Percentiles rank a stretch among this genome's conserved stretches.
Conservation (phyloP, 2,113 vertebrate species). For the Paradoxurus hermaphroditus region DNA sequence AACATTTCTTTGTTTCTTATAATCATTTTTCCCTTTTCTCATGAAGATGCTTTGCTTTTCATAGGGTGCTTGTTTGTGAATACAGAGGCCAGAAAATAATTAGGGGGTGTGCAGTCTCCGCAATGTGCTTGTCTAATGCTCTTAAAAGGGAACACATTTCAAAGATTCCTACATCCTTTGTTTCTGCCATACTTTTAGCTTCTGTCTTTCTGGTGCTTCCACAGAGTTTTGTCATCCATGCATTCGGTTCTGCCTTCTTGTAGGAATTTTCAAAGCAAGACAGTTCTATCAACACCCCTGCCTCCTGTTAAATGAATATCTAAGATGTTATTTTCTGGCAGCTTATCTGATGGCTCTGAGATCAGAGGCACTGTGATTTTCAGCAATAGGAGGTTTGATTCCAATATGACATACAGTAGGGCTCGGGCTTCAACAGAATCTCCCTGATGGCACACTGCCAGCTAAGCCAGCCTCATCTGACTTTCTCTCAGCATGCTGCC, state of each 20-base stretch:
- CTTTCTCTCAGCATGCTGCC: neutral
- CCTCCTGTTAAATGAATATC: conserved; percentile 58
- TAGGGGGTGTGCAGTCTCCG: neutral
- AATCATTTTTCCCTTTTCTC: conserved; percentile 10
- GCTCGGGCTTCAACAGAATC: neutral
- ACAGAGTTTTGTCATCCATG: conserved; percentile 17
- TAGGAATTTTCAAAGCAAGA: conserved; percentile 61
- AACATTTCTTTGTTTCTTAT: conserved; percentile 26
- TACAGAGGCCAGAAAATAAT: conserved; percentile 49
- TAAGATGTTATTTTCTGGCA: conserved; percentile 56
- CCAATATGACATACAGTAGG: conserved; percentile 34
- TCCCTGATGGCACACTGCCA: conserved; percentile 9
- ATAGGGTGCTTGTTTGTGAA: neutral
- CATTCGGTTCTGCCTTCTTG: conserved; percentile 9
- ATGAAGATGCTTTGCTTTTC: conserved; percentile 4
- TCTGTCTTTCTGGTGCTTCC: neutral
- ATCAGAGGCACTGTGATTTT: conserved; percentile 51
- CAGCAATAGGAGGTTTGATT: conserved; percentile 38
- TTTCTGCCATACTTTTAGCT: conserved; percentile 36
- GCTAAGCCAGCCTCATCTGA: neutral
- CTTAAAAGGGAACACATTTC: conserved; percentile 58
- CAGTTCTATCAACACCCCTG: conserved; percentile 43
- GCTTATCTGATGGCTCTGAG: conserved; percentile 56
- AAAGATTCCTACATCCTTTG: conserved; percentile 21
- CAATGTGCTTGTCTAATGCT: conserved; percentile 16